Evolutionary conservation across 1,140 invertebrate species (phyloP), one percentile per base, ranked within the genome.

Genomic region (Kradibia gibbosae): DNA sequence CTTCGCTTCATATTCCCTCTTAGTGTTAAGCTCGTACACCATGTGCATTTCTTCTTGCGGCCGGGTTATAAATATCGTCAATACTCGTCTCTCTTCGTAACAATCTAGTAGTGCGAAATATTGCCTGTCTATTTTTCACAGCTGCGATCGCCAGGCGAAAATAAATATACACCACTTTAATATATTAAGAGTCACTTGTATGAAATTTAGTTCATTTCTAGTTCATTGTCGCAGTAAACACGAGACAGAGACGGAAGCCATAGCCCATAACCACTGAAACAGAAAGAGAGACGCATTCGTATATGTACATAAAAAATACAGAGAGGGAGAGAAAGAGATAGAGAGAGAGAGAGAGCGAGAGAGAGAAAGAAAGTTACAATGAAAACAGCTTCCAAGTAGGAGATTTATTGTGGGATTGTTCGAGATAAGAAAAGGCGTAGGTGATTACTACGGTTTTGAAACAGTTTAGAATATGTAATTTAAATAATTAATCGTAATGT

Each of bases 61-160:
- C 25, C 39, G 3, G 25, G 22, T 71, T 71, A 71, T 71, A 71
- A 71, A 71, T 71, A 71, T 20, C 70, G 25, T 20, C 13, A 13
- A n/a, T 25, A 36, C 11, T 48, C n/a, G 42, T 48, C 42, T 71
- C 34, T 22, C 25, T 28, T 42, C 39, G 22, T 17, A 25, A 28
- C n/a, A 45, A 71, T 25, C 11, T 1, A 31, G n/a, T 48, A 45
- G 42, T 36, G 17, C n/a, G 34, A 48, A 71, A 17, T 71, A 71
- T 71, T 31, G 31, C 10, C 25, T 1, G 39, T 42, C 10, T 45
- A 22, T 25, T 13, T 71, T 0, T 1, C 31, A 45, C 5, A 28
- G 11, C 25, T 48, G 13, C 25, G 70, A 48, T 48, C 3, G 70
- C 39, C 42, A 28, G 28, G 42, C 25, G 0, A 71, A 48, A 15